phyloP scores from a whole-genome alignment of 2,888 invertebrate species.

The Scaptodrosophila latifasciaeformis region DNA sequence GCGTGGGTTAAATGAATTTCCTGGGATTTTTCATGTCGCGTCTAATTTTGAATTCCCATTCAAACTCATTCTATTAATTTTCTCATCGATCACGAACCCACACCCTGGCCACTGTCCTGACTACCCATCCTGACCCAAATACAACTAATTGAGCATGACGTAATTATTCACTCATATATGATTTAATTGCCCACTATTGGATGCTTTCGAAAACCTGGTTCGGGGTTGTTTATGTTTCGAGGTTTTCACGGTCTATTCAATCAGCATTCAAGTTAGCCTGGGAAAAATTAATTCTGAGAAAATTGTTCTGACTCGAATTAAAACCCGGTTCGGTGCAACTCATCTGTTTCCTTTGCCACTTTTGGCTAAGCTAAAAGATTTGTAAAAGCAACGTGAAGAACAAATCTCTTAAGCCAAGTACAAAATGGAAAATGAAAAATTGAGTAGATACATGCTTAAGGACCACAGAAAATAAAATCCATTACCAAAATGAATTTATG shows the following conservation, averaged over 20 bases:
- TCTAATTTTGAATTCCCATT: background rate
- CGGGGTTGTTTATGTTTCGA: conserved; percentile 20
- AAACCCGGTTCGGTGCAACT: no score
- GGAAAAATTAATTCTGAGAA: conserved; percentile 45
- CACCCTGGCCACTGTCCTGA: background rate
- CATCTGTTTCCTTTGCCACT: no score
- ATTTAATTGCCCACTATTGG: conserved; percentile 31
- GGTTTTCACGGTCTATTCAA: conserved; percentile 17
- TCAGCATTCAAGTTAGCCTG: conserved; percentile 27
- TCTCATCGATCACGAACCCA: conserved; percentile 30
- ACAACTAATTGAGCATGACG: conserved; percentile 62
- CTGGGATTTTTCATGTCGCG: no score
- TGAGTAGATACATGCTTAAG: background rate
- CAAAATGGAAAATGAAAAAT: background rate
- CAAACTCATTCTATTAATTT: conserved; percentile 39
- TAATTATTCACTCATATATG: conserved; percentile 63
- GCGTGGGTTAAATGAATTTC: no score
- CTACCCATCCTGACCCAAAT: conserved; percentile 49
- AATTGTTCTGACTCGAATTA: no score
- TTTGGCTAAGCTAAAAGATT: no score
- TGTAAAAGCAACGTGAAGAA: no score
- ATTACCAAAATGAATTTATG: conserved; percentile 64
- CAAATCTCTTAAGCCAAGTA: no score
- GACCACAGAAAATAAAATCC: conserved; percentile 48
- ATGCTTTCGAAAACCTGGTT: conserved; percentile 18